A percentile compares a stretch with the other conserved stretches of the same genome.
Conservation (phyloP, 2,888 invertebrate species). For the Papilio protenor region DNA sequence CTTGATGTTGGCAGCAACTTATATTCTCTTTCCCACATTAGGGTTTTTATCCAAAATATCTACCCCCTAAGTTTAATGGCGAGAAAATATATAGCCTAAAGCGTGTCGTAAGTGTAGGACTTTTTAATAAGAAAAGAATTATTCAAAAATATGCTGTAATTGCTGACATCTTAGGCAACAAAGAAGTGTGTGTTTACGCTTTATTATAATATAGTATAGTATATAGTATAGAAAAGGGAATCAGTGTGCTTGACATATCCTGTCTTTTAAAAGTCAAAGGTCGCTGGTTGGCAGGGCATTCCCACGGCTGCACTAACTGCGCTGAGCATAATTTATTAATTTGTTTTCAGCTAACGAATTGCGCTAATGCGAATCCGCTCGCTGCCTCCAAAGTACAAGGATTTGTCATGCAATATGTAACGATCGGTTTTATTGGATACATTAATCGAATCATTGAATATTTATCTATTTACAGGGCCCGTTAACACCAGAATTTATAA, state of each 20-base stretch:
- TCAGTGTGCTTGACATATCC: neutral
- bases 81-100: too few species aligned
- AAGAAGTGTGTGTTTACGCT: neutral
- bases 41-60: too few species aligned
- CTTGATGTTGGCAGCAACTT: too few species aligned
- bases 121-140: too few species aligned
- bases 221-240: neutral
- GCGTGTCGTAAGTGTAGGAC: too few species aligned
- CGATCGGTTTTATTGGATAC: conserved; percentile 42
- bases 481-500: conserved; percentile 21
- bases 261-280: neutral
- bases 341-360: conserved; percentile 78
- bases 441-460: conserved; percentile 40
- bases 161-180: too few species aligned
- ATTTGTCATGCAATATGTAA: conserved; percentile 59
- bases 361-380: conserved; percentile 66
- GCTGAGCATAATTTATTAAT: conserved; percentile 78
- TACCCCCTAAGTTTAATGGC: too few species aligned
- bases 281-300: conserved; percentile 53
- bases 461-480: conserved; percentile 39
- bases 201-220: neutral
- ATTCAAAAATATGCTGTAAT: too few species aligned
- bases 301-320: conserved; percentile 74
- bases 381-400: conserved; percentile 58
- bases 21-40: too few species aligned